phyloP scores from a whole-genome alignment of 2,888 invertebrate genomes.

The Dryocosmus kuriphilus region DNA sequence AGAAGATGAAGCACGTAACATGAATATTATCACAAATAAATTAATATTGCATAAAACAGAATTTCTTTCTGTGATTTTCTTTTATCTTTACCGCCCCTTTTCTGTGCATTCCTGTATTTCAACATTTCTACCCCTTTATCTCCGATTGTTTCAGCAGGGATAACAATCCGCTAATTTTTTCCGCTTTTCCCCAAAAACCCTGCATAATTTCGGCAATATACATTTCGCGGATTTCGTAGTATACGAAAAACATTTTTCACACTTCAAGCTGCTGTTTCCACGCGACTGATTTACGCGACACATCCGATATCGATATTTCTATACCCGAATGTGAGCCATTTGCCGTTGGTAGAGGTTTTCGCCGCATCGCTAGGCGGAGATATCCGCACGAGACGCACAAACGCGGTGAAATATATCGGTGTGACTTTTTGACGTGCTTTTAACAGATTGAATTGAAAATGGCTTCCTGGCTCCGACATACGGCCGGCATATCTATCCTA shows the following conservation, averaged over 20 bases:
- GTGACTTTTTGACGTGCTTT: constrained; percentile 75
- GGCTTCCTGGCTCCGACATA: constrained; percentile 72
- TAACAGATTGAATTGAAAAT: constrained; percentile 76
- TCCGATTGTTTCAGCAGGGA: background rate
- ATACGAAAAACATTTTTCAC: constrained; percentile 18
- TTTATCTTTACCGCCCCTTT: background rate
- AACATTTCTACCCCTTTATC: background rate
- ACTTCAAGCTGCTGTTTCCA: constrained; percentile 25
- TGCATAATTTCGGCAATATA: background rate
- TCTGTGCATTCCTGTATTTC: background rate
- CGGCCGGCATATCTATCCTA: constrained; percentile 69
- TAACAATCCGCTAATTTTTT: background rate
- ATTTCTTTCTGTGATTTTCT: background rate
- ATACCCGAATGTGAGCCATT: constrained; percentile 36
- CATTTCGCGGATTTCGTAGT: background rate
- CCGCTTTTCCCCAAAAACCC: background rate
- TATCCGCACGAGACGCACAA: constrained; percentile 26
- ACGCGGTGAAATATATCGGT: constrained; percentile 72
- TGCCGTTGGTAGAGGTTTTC: background rate
- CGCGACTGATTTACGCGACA: constrained; percentile 30
- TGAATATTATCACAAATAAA: no score
- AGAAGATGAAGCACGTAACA: no score
- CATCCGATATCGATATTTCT: constrained; percentile 37
- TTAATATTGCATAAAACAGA: no score
- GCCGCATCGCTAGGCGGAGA: constrained; percentile 21